These are phyloP conservation scores for Eugnorisma glareosa DNA, from an alignment of 2,888 invertebrate species.

Conservation along the genomic window DNA sequence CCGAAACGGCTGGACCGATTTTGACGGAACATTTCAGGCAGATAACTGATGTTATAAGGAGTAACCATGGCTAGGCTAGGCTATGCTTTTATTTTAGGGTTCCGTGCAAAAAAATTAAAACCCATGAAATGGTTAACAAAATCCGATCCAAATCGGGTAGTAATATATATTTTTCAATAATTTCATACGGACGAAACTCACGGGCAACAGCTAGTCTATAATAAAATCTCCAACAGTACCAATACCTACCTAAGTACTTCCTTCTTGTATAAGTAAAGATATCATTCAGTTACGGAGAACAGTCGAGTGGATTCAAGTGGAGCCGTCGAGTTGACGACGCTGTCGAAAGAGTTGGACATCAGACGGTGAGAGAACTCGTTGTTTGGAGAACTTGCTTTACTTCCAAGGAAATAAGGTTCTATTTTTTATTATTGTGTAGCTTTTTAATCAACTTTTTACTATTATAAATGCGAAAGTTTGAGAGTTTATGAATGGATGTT, in stretches of 20 bases:
- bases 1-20: no score
- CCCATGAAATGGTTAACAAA: no score
- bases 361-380: slow-evolving; percentile 34
- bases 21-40: no score
- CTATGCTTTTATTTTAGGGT: no score
- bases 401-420: neutral
- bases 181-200: no score
- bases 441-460: neutral
- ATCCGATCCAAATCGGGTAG: no score
- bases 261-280: slow-evolving; percentile 40
- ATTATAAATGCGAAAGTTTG: neutral
- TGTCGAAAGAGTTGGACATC: slow-evolving; percentile 46
- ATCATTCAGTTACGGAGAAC: slow-evolving; percentile 49
- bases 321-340: slow-evolving; percentile 33
- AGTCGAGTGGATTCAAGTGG: slow-evolving; percentile 53
- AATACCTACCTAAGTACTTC: neutral
- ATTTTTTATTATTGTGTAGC: slow-evolving; percentile 3
- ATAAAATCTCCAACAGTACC: neutral
- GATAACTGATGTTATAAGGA: no score
- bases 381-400: slow-evolving; percentile 38
- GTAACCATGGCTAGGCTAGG: no score
- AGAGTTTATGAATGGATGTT: neutral
- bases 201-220: neutral
- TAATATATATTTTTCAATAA: no score
- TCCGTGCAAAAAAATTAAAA: no score